Base-by-base conservation (phyloP, 2,888 invertebrate genomes). In the Subacronicta megacephala region DNA sequence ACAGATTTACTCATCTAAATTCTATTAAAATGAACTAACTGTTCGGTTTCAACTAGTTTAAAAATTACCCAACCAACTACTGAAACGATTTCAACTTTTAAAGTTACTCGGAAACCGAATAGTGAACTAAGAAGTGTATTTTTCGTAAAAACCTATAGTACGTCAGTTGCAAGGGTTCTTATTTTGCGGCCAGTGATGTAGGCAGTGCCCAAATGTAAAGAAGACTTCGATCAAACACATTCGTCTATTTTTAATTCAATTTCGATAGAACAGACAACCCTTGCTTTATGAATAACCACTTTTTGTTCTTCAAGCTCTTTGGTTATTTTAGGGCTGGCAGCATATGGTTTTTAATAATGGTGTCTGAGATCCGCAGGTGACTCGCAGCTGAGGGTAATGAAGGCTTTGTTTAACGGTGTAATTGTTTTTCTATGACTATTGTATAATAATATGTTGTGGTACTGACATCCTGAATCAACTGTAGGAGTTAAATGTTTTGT, bases 351-450 rank as follows among this genome's bases (percentile, higher is more conserved):
- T 29, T 64, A 54, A 57, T 71, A 65, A 74, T 52, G 26, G 63
- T 33, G 58, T 20, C 37, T 49, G 72, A 18, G 56, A 41, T 35
- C 38, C 47, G 45, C 79, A 79, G 77, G 71, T 80, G 79, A 57
- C 62, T 45, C 57, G 36, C 71, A 79, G 75, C 71, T 78, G 81
- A 54, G 38, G 38, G 35, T 62, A 61, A 79, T 74, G 62, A 50
- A 43, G 47, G 72, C 62, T 64, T 65, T 63, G 60, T 63, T 43
- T 58, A 44, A n/a, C 13, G 15, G 31, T 61, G 26, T 62, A 61
- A 60, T 62, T 44, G 49, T 66, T 50, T 44, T 72, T 42, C 16
- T 44, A 62, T 60, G 70, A 66, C n/a, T 37, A 20, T 26, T 31
- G 18, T 41, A 9, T 60, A 62, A 75, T 65, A 17, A 69, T 41